Base-by-base conservation (phyloP, 1,140 invertebrate species). In the Danaus melanippus region DNA sequence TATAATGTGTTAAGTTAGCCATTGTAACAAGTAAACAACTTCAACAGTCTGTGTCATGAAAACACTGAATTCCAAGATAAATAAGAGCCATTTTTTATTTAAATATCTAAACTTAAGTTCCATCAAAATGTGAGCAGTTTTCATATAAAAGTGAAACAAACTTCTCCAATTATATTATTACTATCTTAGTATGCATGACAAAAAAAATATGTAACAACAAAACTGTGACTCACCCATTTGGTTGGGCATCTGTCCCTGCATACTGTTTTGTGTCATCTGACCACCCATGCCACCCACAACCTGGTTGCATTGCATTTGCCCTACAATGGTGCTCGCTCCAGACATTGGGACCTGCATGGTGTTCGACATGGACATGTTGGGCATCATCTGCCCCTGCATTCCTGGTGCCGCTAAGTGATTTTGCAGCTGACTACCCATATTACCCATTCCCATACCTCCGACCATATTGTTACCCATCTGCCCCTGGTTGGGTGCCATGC, bases 301-400 rank as follows among this genome's bases (percentile, higher is more conserved):
- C 55, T 83, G 82, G 43, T 80, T 80, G 52, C 79, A 82, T 21
- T 73, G 79, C 77, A 84, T 79, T 46, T 83, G 79, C 0, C 74
- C 74, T 47, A 74, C 76, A 72, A 85, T 85, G 1, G 71, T 69
- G 17, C 68, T 81, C n/a, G 68, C 58, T 0, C 65, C 69, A n/a
- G 71, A 71, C 76, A 84, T 80, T 1, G 81, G 76, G n/a, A 82
- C 77, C 52, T 75, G 69, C 80, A 84, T 84, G 9, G 51, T 66
- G 17, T 79, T 80, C 0, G 69, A 67, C 79, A 84, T 84, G 0
- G 78, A 78, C 76, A 82, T 84, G 41, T 76, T 82, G 0, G 74
- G 73, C 71, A 84, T 84, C 75, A 84, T 84, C 59, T 79, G 77
- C 0, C 74, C 75, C 40, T 82, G 79, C 72, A 84, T 81, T 0